phyloP scores from a whole-genome alignment of 2,888 invertebrate species.

The Bimastos eiseni region DNA sequence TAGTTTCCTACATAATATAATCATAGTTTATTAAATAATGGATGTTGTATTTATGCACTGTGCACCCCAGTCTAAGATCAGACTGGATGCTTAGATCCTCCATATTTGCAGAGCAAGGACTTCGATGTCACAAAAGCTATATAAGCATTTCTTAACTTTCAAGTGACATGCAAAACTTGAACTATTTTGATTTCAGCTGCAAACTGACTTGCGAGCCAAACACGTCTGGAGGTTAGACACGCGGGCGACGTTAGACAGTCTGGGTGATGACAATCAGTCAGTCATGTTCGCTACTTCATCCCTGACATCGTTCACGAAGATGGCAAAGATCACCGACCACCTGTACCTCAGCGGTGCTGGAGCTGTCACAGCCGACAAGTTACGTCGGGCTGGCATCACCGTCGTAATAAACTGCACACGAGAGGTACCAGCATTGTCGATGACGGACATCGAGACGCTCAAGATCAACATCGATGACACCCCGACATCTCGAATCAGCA shows the following conservation, averaged over 20 bases:
- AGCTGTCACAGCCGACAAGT: constrained; percentile 72
- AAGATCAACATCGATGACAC: constrained; percentile 77
- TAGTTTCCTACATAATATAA: too few relatives aligned
- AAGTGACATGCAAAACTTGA: not conserved
- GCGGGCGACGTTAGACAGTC: not conserved
- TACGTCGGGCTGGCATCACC: constrained; percentile 73
- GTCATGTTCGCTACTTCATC: not conserved
- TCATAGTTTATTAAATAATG: too few relatives aligned
- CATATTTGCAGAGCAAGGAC: not conserved
- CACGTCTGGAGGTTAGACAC: not conserved
- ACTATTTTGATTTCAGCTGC: not conserved
- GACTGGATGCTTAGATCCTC: not conserved
- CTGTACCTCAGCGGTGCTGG: constrained; percentile 81
- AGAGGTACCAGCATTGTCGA: constrained; percentile 71
- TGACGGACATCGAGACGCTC: constrained; percentile 67
- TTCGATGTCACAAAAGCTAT: not conserved
- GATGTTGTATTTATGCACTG: not conserved
- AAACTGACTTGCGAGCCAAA: not conserved
- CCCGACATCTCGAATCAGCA: constrained; percentile 73
- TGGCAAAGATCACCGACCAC: constrained; percentile 73
- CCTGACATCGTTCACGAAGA: constrained; percentile 46
- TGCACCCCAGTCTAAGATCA: not conserved
- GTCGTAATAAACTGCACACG: constrained; percentile 81
- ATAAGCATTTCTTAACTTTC: not conserved
- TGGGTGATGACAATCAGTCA: not conserved